phyloP scores from a whole-genome alignment of 2,113 vertebrate species.

The Alectura lathami region DNA sequence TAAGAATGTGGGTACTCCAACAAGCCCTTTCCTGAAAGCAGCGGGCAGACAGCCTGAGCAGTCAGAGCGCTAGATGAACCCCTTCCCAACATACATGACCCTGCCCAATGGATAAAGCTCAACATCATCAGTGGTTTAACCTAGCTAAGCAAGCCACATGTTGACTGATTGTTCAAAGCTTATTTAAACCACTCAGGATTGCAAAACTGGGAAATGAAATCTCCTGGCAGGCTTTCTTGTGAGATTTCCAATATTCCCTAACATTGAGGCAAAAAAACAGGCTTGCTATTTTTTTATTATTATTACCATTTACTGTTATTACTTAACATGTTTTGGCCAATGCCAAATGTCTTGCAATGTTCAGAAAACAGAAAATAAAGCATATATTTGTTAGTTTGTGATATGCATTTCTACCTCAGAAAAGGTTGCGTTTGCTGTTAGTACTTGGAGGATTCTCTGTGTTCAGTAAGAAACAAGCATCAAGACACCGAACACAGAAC shows the following conservation, averaged over 20 bases:
- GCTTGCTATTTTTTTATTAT: neutral
- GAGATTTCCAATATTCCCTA: neutral
- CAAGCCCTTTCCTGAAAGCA: neutral
- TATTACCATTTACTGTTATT: neutral
- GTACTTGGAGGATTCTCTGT: neutral
- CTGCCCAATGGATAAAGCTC: neutral
- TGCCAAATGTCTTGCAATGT: neutral
- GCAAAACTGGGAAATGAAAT: neutral
- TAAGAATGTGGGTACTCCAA: neutral
- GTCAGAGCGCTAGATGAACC: neutral
- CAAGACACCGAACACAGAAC: neutral
- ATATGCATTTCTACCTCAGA: neutral
- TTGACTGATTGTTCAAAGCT: neutral
- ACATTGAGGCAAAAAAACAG: neutral
- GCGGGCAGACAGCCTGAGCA: neutral
- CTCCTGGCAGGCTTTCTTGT: neutral
- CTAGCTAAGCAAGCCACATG: neutral
- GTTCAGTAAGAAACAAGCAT: neutral
- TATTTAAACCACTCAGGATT: neutral
- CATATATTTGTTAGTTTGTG: neutral
- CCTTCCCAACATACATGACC: neutral
- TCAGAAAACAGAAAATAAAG: neutral
- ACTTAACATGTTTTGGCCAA: neutral
- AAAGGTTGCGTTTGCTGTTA: neutral
- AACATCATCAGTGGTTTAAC: neutral